phyloP scores from a whole-genome alignment of 2,888 invertebrate species.

The Epistrophe eligans region DNA sequence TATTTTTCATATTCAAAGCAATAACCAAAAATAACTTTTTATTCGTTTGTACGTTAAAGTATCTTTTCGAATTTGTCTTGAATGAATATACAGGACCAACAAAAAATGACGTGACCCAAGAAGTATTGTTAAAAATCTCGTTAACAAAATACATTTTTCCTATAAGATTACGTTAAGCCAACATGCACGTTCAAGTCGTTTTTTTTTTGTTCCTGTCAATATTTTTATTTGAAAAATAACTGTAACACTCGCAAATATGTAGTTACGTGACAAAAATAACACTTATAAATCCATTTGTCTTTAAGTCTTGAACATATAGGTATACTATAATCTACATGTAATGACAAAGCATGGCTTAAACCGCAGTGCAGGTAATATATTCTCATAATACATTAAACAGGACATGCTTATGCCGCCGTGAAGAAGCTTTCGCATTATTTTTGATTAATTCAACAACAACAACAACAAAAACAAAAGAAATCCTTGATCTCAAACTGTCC shows the following conservation, averaged over 20 bases:
- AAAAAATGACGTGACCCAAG: conserved; percentile 21
- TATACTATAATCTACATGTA: not conserved
- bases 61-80: not conserved
- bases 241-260: conserved; percentile 8
- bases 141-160: conserved; percentile 6
- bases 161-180: conserved; percentile 17
- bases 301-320: not conserved
- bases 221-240: conserved; percentile 10
- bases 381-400: conserved; percentile 22
- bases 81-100: not conserved
- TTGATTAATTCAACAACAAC: conserved; percentile 16
- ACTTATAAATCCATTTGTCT: conserved; percentile 32
- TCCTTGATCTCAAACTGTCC: conserved; percentile 23
- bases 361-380: conserved; percentile 39
- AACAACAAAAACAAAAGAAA: conserved; percentile 1
- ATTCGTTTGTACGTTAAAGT: too few relatives aligned
- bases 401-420: not conserved
- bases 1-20: too few relatives aligned
- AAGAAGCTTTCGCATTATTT: conserved; percentile 37
- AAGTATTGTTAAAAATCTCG: conserved; percentile 26
- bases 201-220: conserved; percentile 5
- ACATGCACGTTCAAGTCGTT: not conserved
- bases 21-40: too few relatives aligned
- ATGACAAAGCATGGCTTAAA: conserved; percentile 10
- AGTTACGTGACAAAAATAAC: conserved; percentile 31